Evolutionary conservation across 2,797 vertebrate genomes (phyloP), one percentile per base, ranked within the genome.

Genomic region (Pelodytes ibericus): DNA sequence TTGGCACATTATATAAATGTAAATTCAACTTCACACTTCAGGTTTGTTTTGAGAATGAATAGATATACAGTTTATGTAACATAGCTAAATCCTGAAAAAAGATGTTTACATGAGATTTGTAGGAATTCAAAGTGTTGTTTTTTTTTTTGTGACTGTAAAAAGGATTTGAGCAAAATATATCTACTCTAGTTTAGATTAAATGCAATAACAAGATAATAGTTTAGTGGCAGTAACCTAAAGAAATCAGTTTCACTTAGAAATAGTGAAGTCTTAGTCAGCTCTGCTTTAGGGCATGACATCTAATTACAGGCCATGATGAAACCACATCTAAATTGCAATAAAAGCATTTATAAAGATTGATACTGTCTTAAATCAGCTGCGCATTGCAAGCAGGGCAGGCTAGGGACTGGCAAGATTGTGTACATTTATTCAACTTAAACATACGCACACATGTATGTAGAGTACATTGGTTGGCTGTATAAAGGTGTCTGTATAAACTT

Each of bases 291-390:
- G 68, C 75, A 77, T 77, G 75, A 77, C 75, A 77, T 65, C 49
- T 77, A 77, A 77, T 77, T 77, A 77, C 51, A 65, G 61, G 68
- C 68, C 60, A 71, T 58, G 75, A 77, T 77, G 75, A 77, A 77
- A 77, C 49, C 71, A 68, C 51, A 77, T 44, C 51, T 66, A 77
- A 72, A 66, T 71, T 77, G 75, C 68, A 71, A 77, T 71, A 77
- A 65, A 77, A 77, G 53, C 75, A 77, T 71, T 77, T 77, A 77
- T 77, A 71, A 77, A 77, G 75, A 77, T 77, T 77, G 75, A 77
- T 77, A 77, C 75, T 77, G 75, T 71, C 75, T 77, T 71, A 66
- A 71, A 25, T 63, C 49, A 71, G 49, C n/a, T n/a, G n/a, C n/a
- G n/a, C 44, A 27, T 60, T 77, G 47, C 33, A 65, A 71, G 68